phyloP scores from a whole-genome alignment of 53 echinoderm and acorn worm species.

The Astropecten irregularis region DNA sequence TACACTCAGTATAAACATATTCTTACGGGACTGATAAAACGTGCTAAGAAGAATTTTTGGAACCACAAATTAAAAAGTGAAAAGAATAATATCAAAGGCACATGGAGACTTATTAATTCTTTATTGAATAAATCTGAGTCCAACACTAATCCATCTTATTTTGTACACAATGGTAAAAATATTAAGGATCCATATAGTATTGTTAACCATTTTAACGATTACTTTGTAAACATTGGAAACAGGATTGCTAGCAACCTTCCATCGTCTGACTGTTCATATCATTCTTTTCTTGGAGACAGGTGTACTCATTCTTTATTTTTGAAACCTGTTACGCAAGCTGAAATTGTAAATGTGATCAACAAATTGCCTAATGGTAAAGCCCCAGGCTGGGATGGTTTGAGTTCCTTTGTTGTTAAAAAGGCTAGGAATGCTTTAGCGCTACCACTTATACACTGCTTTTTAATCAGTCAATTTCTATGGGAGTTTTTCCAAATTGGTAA shows the following conservation, averaged over 20 bases:
- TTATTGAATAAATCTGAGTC: neutral
- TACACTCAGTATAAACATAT: constrained; percentile 17
- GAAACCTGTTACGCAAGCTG: constrained; percentile 8
- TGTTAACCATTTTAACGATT: constrained; percentile 12
- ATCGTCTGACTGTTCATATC: neutral
- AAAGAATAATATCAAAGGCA: constrained; percentile 6
- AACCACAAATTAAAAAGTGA: neutral
- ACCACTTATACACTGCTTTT: neutral
- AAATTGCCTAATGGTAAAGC: constrained; percentile 24
- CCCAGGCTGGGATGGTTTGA: constrained; percentile 1
- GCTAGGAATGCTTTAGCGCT: constrained; percentile 8
- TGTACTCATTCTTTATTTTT: constrained; percentile 36
- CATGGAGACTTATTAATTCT: constrained; percentile 3
- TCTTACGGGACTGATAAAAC: neutral
- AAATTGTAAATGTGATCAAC: constrained; percentile 8
- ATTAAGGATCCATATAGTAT: neutral
- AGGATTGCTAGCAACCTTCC: neutral
- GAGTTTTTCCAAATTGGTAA: neutral
- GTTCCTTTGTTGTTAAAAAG: constrained; percentile 20
- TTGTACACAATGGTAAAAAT: constrained; percentile 12
- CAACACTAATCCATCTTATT: constrained; percentile 4
- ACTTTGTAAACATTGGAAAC: constrained; percentile 18
- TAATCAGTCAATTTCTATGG: neutral
- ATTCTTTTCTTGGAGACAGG: constrained; percentile 14
- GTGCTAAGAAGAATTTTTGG: neutral